Conservation (phyloP, 2,888 invertebrate genomes). For the Schizaphis graminum region DNA sequence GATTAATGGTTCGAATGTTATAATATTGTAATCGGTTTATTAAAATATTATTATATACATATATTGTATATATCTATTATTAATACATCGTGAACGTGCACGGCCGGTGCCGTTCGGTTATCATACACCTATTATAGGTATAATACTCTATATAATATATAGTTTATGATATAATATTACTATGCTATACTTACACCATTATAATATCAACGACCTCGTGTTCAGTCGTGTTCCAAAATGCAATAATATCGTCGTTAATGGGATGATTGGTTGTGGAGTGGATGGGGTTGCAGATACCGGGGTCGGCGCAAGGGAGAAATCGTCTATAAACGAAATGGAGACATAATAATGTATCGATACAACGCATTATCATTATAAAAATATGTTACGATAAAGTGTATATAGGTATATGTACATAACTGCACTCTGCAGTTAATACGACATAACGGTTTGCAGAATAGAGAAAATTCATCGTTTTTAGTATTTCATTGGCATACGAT, state of each 20-base stretch:
- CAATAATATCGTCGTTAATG: neutral
- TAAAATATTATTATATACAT: slow-evolving; percentile 5
- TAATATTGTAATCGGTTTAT: slow-evolving; percentile 33
- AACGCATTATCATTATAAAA: neutral
- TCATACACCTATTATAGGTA: neutral
- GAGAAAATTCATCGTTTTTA: neutral
- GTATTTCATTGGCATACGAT: neutral
- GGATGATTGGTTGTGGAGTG: neutral
- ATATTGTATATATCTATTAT: neutral
- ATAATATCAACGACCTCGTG: neutral
- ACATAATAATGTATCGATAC: neutral
- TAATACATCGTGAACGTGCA: neutral
- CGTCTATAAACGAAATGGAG: neutral
- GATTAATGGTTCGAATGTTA: slow-evolving; percentile 45
- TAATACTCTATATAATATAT: neutral
- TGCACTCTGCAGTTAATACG: neutral
- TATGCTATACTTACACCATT: neutral
- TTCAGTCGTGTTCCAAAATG: neutral
- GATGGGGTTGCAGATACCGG: neutral
- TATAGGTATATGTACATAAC: neutral
- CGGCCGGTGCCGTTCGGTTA: neutral
- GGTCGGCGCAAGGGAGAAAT: neutral
- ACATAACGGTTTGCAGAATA: neutral
- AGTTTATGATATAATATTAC: neutral
- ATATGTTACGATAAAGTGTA: neutral